These are phyloP conservation scores for Sprattus sprattus DNA, from an alignment of 2,113 vertebrate species.

Conservation along the genomic window DNA sequence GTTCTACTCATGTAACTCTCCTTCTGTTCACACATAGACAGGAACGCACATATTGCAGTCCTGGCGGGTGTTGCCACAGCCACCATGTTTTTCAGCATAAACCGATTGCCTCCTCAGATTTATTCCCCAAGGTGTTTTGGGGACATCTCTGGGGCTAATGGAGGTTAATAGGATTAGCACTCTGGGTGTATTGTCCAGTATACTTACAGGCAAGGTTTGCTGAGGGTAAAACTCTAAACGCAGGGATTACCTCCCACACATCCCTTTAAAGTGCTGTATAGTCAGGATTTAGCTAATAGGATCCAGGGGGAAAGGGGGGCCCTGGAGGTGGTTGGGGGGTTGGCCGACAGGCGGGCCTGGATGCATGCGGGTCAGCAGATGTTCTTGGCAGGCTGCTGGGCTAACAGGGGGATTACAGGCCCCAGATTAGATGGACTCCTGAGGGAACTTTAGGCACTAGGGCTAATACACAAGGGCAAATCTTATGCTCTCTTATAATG, in stretches of 20 bases:
- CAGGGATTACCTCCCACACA: constrained; percentile 90
- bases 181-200: constrained; percentile 81
- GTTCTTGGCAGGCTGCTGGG: constrained; percentile 63
- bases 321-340: constrained; percentile 42
- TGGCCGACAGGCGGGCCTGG: constrained; percentile 47
- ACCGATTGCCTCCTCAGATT: constrained; percentile 69
- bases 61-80: constrained; percentile 2
- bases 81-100: constrained; percentile 59
- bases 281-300: constrained; percentile 90
- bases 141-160: constrained; percentile 80
- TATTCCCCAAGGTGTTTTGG: constrained; percentile 75
- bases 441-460: constrained; percentile 53
- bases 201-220: constrained; percentile 93
- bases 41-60: not conserved
- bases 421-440: constrained; percentile 68
- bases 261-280: constrained; percentile 95
- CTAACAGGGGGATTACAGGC: constrained; percentile 70
- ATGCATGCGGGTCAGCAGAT: constrained; percentile 68
- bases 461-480: constrained; percentile 53
- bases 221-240: constrained; percentile 96
- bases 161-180: constrained; percentile 92
- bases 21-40: no score
- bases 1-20: no score
- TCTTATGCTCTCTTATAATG: constrained; percentile 46
- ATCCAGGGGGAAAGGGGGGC: constrained; percentile 77